These are phyloP conservation scores for Hyphantria cunea DNA, from an alignment of 1,140 invertebrate species.

Conservation along the genomic window DNA sequence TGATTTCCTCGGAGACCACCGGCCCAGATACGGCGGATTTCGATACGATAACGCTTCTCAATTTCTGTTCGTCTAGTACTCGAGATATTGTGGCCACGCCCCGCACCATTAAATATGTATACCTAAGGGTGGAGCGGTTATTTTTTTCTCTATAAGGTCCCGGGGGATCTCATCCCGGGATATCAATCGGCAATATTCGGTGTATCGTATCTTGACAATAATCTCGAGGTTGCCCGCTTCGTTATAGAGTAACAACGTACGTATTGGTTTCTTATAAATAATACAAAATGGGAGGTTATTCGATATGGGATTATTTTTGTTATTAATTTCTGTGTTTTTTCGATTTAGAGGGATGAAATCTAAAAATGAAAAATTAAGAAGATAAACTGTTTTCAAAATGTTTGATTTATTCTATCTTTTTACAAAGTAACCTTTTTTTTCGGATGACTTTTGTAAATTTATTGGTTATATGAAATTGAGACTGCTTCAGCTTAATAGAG, in stretches of 20 bases:
- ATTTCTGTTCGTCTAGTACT: constrained; percentile 62
- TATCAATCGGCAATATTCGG: constrained; percentile 68
- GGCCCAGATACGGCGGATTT: constrained; percentile 71
- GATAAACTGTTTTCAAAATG: too few species aligned
- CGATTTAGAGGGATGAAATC: background rate
- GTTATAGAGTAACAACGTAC: constrained; percentile 6
- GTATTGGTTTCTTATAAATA: constrained; percentile 20
- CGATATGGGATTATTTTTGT: background rate
- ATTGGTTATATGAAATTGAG: too few species aligned
- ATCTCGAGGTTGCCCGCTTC: constrained; percentile 37
- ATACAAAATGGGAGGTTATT: constrained; percentile 2
- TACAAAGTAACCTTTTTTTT: too few species aligned
- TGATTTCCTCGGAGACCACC: constrained; percentile 86
- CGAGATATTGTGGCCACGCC: constrained; percentile 59
- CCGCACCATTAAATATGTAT: constrained; percentile 55
- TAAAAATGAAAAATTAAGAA: too few species aligned
- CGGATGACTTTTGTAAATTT: too few species aligned
- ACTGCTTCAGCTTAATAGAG: too few species aligned
- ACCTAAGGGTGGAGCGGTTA: constrained; percentile 45
- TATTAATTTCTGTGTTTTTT: background rate
- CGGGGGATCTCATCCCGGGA: constrained; percentile 54
- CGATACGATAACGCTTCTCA: constrained; percentile 74
- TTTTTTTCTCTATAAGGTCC: constrained; percentile 54
- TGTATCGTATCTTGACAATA: constrained; percentile 50
- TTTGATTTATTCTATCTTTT: too few species aligned